Percentiles rank a stretch among this genome's conserved stretches.
Evolutionary conservation across 2,113 vertebrate species (phyloP).

Genomic region (Spea bombifrons): DNA sequence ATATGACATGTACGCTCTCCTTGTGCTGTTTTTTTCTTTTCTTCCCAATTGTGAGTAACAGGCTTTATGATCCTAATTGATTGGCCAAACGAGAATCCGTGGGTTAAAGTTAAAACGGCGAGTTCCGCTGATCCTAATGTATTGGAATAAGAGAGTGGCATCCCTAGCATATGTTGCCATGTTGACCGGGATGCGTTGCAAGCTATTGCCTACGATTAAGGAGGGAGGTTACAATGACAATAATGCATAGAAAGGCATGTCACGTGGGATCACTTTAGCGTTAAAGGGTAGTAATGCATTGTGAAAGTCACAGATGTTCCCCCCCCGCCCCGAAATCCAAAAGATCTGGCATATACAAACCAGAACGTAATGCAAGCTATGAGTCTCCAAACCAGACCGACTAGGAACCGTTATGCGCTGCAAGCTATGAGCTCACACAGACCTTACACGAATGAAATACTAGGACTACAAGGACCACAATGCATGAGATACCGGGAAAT

Average conservation of each 20-base stretch:
- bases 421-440: conserved; percentile 31
- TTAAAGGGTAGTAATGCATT: conserved; percentile 15
- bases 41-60: neutral
- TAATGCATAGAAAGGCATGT: conserved; percentile 25
- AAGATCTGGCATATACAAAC: neutral
- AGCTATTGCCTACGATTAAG: conserved; percentile 12
- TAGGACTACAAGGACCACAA: conserved; percentile 34
- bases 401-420: conserved; percentile 15
- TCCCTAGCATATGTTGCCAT: conserved; percentile 22
- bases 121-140: conserved; percentile 26
- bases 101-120: neutral
- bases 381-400: conserved; percentile 16
- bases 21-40: conserved; percentile 28
- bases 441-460: conserved; percentile 40
- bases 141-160: conserved; percentile 17
- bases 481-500: conserved; percentile 27
- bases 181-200: conserved; percentile 36
- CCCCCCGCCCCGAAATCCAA: neutral
- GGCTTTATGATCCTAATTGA: neutral
- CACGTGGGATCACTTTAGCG: neutral
- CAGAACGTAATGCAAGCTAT: neutral
- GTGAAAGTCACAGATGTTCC: neutral
- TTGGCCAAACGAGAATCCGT: neutral
- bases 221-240: conserved; percentile 15
- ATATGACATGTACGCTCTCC: conserved; percentile 35